Base-by-base conservation (phyloP, 2,888 invertebrate species). In the Patella ulyssiponensis region DNA sequence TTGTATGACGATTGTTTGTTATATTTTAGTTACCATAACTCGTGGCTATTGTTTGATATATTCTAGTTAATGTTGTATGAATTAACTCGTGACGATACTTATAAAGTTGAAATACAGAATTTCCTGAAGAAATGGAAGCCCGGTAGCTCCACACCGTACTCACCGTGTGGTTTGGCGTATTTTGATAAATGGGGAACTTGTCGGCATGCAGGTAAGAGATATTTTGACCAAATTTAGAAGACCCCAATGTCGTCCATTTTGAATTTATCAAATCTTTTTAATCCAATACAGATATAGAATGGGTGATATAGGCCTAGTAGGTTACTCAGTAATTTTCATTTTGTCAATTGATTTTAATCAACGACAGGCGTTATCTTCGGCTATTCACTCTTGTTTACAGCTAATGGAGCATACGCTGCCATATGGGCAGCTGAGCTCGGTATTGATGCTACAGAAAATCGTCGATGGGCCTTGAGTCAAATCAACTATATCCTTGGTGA, bases 401-500 rank as follows among this genome's bases (percentile, higher is more conserved):
- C 85, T 2, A 86, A 87, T 74, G 82, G 84, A 23, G 87, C 88
- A 2, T 81, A 88, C 64, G 76, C 85, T 7, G 86, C 87, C 0
- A 76, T 84, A 17, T 81, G 88, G 77, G 90, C 90, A 1, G 88
- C 88, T 17, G 85, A 87, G 1, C 78, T 81, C 11, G 89, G 88
- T 2, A 80, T 90, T 2, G 76, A 83, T 14, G 76, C 87, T 2
- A 78, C 76, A 17, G 79, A 80, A 23, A 85, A 84, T 75, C 80
- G 83, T n/a, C 80, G 81, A 33, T 90, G 85, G 82, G 90, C 90
- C 33, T 82, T 84, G 81, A 81, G 79, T 56, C 87, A 89, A 78
- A 87, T 90, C n/a, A 83, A 89, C 79, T 90, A 90, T 79, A 86
- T 88, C 69, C 82, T 90, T 4, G 89, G 89, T 17, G 87, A 88